A percentile compares a stretch with the other conserved stretches of the same genome.
Conservation (phyloP, 2,888 invertebrate species). For the Drosophila setosimentum region DNA sequence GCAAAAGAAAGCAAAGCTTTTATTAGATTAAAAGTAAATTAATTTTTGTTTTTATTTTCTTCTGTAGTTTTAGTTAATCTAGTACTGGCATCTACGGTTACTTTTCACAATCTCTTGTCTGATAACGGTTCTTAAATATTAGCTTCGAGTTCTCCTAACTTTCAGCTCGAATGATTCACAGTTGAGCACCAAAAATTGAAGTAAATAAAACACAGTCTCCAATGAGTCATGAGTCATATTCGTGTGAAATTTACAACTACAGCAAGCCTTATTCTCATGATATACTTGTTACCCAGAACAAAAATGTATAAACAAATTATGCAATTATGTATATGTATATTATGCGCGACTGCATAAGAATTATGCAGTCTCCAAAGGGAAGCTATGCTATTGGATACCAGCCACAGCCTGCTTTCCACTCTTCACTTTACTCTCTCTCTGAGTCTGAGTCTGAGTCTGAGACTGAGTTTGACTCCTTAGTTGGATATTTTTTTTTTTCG, state of each 20-base stretch:
- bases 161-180: constrained; percentile 36
- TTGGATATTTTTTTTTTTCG: constrained; percentile 59
- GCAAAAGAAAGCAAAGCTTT: not conserved
- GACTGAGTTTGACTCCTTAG: constrained; percentile 6
- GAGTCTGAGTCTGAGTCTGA: not conserved
- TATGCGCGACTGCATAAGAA: constrained; percentile 30
- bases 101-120: not conserved
- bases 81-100: constrained; percentile 6
- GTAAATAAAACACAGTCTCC: constrained; percentile 7
- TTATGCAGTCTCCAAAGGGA: constrained; percentile 35
- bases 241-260: not conserved
- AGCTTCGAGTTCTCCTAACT: not conserved
- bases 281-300: constrained; percentile 29
- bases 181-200: not conserved
- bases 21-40: not conserved
- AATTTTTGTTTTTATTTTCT: not conserved
- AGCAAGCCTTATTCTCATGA: not conserved
- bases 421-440: constrained; percentile 8
- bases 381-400: constrained; percentile 27
- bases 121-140: not conserved
- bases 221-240: constrained; percentile 24
- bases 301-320: constrained; percentile 72
- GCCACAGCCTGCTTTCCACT: constrained; percentile 5
- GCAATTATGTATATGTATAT: constrained; percentile 56
- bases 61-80: not conserved